Conservation (phyloP, 2,888 invertebrate genomes). For the Anaspis maculata region DNA sequence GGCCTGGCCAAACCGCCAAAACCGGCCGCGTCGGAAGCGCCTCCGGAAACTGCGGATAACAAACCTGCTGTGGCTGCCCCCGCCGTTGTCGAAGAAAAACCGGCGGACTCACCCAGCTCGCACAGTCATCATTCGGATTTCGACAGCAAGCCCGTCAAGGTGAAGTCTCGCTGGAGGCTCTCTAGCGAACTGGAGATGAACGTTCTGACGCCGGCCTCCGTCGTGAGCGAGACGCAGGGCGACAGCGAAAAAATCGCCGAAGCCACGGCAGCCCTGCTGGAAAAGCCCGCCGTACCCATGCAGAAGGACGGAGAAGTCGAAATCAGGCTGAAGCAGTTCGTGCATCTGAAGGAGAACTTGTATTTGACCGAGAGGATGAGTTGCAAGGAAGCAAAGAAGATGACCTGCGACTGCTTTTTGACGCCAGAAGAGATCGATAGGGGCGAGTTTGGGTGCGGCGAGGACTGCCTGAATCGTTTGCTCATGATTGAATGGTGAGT, state of each 20-base stretch:
- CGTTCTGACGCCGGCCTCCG: constrained; percentile 8
- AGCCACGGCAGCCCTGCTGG: constrained; percentile 8
- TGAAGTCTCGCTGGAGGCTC: constrained; percentile 69
- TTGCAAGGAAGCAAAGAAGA: constrained; percentile 84
- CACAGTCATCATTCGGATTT: constrained; percentile 35
- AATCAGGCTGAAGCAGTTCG: constrained; percentile 63
- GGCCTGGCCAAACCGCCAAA: constrained; percentile 50
- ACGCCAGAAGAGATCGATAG: constrained; percentile 75
- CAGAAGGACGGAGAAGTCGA: constrained; percentile 48
- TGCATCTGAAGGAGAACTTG: constrained; percentile 75
- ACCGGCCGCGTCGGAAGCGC: constrained; percentile 39
- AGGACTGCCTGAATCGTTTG: constrained; percentile 92
- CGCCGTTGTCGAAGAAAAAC: constrained; percentile 18
- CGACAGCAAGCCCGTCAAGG: constrained; percentile 64
- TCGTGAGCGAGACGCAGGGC: constrained; percentile 12
- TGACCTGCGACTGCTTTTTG: constrained; percentile 93
- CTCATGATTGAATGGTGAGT: constrained; percentile 95
- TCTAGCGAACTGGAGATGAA: constrained; percentile 41
- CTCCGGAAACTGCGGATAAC: neutral
- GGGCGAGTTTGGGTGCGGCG: constrained; percentile 85
- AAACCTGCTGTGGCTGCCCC: neutral
- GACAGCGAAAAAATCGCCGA: constrained; percentile 14
- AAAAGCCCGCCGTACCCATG: constrained; percentile 28
- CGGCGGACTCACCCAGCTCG: constrained; percentile 26
- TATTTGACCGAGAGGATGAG: constrained; percentile 77